These are phyloP conservation scores for Darevskia mixta DNA, from an alignment of 2,797 vertebrate species.

Conservation along the genomic window DNA sequence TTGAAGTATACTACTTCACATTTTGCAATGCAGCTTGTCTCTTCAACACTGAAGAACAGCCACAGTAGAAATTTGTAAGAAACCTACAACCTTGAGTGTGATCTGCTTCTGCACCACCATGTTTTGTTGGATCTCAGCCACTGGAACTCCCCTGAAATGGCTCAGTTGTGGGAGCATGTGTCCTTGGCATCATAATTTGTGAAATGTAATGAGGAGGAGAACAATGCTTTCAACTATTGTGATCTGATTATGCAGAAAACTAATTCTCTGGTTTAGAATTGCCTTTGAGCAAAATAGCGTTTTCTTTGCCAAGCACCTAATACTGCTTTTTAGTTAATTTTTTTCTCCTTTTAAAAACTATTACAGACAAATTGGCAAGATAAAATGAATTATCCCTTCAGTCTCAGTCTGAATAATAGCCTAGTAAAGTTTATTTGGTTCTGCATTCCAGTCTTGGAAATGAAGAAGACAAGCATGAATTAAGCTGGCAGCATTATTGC, in stretches of 20 bases:
- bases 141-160: conserved; percentile 1
- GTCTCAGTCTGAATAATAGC: conserved; percentile 22
- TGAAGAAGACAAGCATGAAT: conserved; percentile 32
- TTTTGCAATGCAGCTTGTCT: not conserved
- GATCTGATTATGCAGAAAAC: conserved; percentile 24
- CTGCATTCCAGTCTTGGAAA: conserved; percentile 22
- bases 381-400: conserved; percentile 32
- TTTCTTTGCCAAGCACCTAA: conserved; percentile 34
- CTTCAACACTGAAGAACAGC: not conserved
- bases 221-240: conserved; percentile 15
- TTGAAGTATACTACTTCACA: not conserved
- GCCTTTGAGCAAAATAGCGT: conserved; percentile 23
- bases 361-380: conserved; percentile 35
- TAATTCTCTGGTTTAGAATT: conserved; percentile 14
- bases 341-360: conserved; percentile 45
- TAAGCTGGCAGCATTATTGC: conserved; percentile 29
- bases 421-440: conserved; percentile 9
- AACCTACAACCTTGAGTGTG: not conserved
- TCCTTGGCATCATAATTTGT: conserved; percentile 14
- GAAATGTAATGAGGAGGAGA: conserved; percentile 22
- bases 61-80: not conserved
- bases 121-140: not conserved
- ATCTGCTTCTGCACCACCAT: not conserved
- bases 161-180: not conserved
- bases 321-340: conserved; percentile 26